Evolutionary conservation across 2,888 invertebrate genomes (phyloP), one percentile per base, ranked within the genome.

Genomic region (Conchocele bisecta): DNA sequence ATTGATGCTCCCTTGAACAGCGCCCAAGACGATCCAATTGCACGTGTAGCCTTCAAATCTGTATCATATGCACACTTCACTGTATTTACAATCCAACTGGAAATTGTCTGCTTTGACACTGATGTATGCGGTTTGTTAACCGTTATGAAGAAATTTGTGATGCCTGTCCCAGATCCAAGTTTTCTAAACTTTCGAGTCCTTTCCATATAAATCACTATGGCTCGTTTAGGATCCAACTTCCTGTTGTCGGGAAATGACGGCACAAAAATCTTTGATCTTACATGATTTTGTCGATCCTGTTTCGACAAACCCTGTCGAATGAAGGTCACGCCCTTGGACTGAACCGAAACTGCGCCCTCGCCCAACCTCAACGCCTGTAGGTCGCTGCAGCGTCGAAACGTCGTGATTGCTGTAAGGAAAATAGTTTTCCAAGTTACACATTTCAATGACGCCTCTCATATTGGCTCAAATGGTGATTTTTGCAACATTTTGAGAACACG

Each of bases 71-170:
- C 53, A 29, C 53, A 35, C 31, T 63, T 65, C 11, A 77, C 28
- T 15, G 44, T 33, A 22, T 70, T 35, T 0, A 61, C 74, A 35
- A 74, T 60, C 73, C 71, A 77, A 33, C 29, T 64, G 28, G 72
- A 66, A 26, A 73, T 66, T n/a, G 66, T 73, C 22, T 73, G 68
- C n/a, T 58, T 31, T 20, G 65, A 37, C 2, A 72, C 72, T 48
- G 66, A 57, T 15, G 63, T 61, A 44, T 73, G 69, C 17, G 72
- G 73, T 54, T 65, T 33, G 26, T 66, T 70, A 9, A 67, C 22
- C n/a, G 65, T 15, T 35, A 67, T 26, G 59, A 77, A 77, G n/a
- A n/a, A n/a, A n/a, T n/a, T n/a, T n/a, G n/a, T n/a, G n/a, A n/a
- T n/a, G n/a, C n/a, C n/a, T n/a, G n/a, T n/a, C n/a, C n/a, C n/a